Conservation (phyloP, 2,888 invertebrate genomes). For the Leptopilina myrica region DNA sequence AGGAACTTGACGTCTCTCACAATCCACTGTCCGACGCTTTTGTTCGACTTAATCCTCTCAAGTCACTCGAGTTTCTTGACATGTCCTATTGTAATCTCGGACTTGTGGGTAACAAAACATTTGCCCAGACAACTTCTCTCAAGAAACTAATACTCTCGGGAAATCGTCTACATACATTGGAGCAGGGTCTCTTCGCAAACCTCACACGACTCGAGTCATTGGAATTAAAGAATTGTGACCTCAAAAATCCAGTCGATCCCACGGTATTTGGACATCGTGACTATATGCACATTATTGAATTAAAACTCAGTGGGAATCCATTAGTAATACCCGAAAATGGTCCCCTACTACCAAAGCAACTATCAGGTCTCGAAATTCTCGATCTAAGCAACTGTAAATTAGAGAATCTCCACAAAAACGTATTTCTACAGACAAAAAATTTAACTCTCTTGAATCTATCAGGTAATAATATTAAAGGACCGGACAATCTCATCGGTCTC, state of each 20-base stretch:
- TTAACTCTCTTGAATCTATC: conserved; percentile 81
- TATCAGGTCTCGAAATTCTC: conserved; percentile 81
- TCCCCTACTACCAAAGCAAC: conserved; percentile 82
- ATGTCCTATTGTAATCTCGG: conserved; percentile 86
- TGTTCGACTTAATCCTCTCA: conserved; percentile 82
- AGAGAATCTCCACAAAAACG: conserved; percentile 79
- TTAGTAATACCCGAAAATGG: conserved; percentile 80
- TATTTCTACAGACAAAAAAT: conserved; percentile 81
- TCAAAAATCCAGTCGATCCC: conserved; percentile 81
- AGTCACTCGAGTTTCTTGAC: conserved; percentile 83
- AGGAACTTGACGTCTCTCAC: conserved; percentile 84
- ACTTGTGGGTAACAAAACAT: conserved; percentile 82
- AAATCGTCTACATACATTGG: conserved; percentile 82
- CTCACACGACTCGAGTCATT: conserved; percentile 82
- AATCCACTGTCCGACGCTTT: conserved; percentile 85
- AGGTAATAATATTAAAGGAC: conserved; percentile 79
- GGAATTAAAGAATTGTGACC: conserved; percentile 84
- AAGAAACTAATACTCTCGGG: conserved; percentile 83
- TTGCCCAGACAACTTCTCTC: conserved; percentile 84
- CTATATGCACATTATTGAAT: conserved; percentile 82
- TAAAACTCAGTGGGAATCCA: conserved; percentile 84
- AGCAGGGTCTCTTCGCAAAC: conserved; percentile 83
- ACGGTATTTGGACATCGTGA: conserved; percentile 83
- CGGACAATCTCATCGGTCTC: conserved; percentile 79
- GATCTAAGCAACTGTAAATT: conserved; percentile 84